Evolutionary conservation across 2,888 invertebrate genomes (phyloP).

Genomic region (Drosophila dives): DNA sequence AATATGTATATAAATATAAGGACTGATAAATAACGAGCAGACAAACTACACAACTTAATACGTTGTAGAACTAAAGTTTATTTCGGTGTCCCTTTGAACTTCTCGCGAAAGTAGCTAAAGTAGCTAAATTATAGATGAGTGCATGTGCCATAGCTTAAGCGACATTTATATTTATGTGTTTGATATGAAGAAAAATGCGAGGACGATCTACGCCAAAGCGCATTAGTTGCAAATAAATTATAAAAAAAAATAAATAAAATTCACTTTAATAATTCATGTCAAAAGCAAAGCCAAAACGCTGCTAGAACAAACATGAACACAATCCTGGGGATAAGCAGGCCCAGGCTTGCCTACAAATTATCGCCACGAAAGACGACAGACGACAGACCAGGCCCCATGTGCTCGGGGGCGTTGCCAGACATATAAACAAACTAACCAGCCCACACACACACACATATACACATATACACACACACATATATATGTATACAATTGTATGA

Average conservation of each 20-base stretch:
- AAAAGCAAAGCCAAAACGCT: conserved; percentile 41
- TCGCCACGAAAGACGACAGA: conserved; percentile 51
- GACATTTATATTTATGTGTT: conserved; percentile 58
- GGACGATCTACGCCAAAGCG: conserved; percentile 60
- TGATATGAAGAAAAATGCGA: conserved; percentile 53
- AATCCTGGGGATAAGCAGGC: conserved; percentile 53
- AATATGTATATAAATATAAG: conserved; percentile 18
- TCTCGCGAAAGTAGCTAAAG: conserved; percentile 31
- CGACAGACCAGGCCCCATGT: conserved; percentile 36
- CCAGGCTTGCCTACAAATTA: conserved; percentile 69
- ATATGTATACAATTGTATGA: conserved; percentile 6
- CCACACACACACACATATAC: neutral
- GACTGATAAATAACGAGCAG: conserved; percentile 33
- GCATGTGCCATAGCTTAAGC: conserved; percentile 60
- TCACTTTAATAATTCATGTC: conserved; percentile 73
- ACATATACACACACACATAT: conserved; percentile 7
- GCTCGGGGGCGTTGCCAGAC: conserved; percentile 49
- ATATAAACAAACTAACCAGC: conserved; percentile 43
- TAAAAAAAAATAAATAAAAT: conserved; percentile 63
- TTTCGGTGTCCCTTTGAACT: conserved; percentile 5
- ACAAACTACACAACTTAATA: neutral
- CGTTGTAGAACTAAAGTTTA: conserved; percentile 11
- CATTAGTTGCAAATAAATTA: conserved; percentile 73
- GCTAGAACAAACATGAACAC: conserved; percentile 51
- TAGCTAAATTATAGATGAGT: conserved; percentile 65